Conservation (phyloP, 1,140 invertebrate genomes). For the Zophobas morio region DNA sequence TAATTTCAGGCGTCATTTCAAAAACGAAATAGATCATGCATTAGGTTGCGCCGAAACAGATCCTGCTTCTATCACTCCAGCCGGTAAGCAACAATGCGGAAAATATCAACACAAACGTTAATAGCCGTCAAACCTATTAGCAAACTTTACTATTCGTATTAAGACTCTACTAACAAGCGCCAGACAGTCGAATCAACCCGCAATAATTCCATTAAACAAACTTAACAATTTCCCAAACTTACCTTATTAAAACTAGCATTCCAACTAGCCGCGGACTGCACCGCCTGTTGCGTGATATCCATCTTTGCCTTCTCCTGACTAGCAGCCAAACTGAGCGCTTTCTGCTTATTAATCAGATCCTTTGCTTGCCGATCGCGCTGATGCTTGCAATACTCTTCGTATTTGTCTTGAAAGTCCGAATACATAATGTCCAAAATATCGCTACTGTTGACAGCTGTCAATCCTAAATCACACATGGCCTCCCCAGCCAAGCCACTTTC, state of each 20-base stretch:
- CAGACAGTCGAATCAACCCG: not conserved
- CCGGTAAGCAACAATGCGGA: too few species aligned
- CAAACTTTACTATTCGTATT: too few species aligned
- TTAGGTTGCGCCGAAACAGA: too few species aligned
- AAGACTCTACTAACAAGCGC: too few species aligned
- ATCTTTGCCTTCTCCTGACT: slow-evolving; percentile 69
- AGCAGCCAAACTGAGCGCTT: slow-evolving; percentile 65
- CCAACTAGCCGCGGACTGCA: slow-evolving; percentile 90
- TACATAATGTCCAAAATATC: slow-evolving; percentile 97
- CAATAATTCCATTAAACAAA: slow-evolving; percentile 1
- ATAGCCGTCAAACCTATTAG: too few species aligned
- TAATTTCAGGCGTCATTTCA: too few species aligned
- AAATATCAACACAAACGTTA: too few species aligned
- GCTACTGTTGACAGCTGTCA: slow-evolving; percentile 91
- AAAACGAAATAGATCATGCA: too few species aligned
- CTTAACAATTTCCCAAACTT: not conserved
- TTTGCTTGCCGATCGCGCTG: slow-evolving; percentile 85
- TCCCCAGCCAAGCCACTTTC: slow-evolving; percentile 88
- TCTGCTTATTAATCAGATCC: slow-evolving; percentile 81
- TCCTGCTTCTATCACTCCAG: too few species aligned
- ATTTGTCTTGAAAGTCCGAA: slow-evolving; percentile 94
- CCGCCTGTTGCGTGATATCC: slow-evolving; percentile 88
- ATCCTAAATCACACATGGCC: slow-evolving; percentile 92
- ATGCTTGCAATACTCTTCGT: slow-evolving; percentile 91
- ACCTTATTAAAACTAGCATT: slow-evolving; percentile 87